Base-by-base conservation (phyloP, 23 tunicate species). In the Diplosoma virens region DNA sequence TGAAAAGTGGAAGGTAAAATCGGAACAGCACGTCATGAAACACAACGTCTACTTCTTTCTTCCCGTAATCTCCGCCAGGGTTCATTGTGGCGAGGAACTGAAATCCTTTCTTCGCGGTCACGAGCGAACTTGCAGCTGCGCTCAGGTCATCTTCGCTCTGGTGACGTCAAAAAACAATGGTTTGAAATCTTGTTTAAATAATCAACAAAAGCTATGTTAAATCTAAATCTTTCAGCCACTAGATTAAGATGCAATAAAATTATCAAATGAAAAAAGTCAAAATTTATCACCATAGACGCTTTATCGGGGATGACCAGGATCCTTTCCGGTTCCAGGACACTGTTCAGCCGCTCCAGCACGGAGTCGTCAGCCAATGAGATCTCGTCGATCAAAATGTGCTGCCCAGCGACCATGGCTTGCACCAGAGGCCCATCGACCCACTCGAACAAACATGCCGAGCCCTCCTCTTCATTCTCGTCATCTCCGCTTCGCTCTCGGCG, bases 21-120 rank as follows among this genome's bases (percentile, higher is more conserved):
- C 14, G 50, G 11, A 7, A 7, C 50, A 41, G 14, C 11, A 14
- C 50, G 50, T 41, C 50, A 41, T 14, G 6, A 17, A 23, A 58
- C 7, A 6, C 17, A 64, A 58, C 9, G 28, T 9, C 9, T 58
- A 86, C 92, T 80, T 94, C 99, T 52, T 94, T 94, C 52, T 94
- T 94, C 50, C 99, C 99, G 80, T 64, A 94, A 56, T 94, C 99
- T 3, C 99, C 99, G 7, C 99, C 99, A 22, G 99, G 99, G 77
- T 94, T 94, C 99, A 94, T 94, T 9, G 99, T 94, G 31, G 95
- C 85, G 74, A 94, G 54, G 67, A 94, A 94, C 37, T 94, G 95
- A 58, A 94, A 94, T 1, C 95, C 95, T 0, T 28, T n/a, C n/a
- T 53, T 54, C 17, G 98, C 98, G 22, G 77, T 56, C 26, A 93